Evolutionary conservation across 2,888 invertebrate genomes (phyloP).

Genomic region (Habrosyne pyritoides): DNA sequence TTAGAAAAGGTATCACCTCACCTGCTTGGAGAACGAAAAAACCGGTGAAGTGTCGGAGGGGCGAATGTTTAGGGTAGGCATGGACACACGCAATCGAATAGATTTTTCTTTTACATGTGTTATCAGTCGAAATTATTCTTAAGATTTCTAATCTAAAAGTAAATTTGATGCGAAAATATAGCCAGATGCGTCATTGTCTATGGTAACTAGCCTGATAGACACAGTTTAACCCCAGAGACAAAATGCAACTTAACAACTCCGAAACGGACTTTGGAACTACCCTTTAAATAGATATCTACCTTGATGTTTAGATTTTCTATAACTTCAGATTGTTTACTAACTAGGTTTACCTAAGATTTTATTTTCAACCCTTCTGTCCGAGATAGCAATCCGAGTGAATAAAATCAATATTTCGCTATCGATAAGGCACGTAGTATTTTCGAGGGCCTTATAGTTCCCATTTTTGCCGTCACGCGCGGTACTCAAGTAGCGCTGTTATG

Average conservation of each 20-base stretch:
- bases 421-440: constrained; percentile 67
- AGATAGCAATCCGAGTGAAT: constrained; percentile 7
- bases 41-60: not conserved
- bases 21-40: constrained; percentile 10
- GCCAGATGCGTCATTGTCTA: too few species aligned
- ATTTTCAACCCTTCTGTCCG: constrained; percentile 12
- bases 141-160: too few species aligned
- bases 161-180: too few species aligned
- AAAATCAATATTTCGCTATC: constrained; percentile 41
- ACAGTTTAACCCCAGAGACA: too few species aligned
- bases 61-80: not conserved
- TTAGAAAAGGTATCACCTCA: constrained; percentile 4
- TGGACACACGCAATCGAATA: not conserved
- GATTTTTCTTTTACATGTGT: not conserved
- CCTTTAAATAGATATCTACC: too few species aligned
- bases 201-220: too few species aligned
- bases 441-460: constrained; percentile 52
- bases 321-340: not conserved
- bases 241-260: too few species aligned
- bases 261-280: too few species aligned
- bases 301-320: not conserved
- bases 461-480: constrained; percentile 67
- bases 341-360: not conserved
- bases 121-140: not conserved
- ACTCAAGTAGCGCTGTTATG: constrained; percentile 61